Evolutionary conservation across 2,113 vertebrate species (phyloP).

Genomic region (Aphyosemion australe): DNA sequence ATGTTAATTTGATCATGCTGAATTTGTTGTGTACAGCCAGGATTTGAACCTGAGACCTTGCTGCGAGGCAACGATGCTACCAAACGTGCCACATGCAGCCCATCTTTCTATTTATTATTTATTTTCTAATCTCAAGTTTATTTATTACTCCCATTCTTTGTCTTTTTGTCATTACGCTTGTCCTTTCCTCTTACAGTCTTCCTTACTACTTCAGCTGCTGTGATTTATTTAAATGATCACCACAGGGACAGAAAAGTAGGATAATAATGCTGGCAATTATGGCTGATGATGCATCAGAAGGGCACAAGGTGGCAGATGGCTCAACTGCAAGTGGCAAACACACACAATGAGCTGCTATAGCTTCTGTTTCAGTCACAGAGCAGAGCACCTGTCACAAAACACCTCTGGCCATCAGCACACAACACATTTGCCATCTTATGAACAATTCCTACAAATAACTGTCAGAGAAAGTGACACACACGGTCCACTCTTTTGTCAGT

Average conservation of each 20-base stretch:
- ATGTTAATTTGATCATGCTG: no score
- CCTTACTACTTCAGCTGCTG: conserved; percentile 9
- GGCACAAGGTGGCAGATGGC: conserved; percentile 48
- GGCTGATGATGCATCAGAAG: conserved; percentile 40
- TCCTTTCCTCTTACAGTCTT: neutral
- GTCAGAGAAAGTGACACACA: conserved; percentile 56
- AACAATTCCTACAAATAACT: conserved; percentile 64
- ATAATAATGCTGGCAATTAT: conserved; percentile 39
- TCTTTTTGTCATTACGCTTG: neutral
- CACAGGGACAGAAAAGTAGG: conserved; percentile 5
- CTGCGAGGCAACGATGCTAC: no score
- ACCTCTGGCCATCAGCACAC: conserved; percentile 44
- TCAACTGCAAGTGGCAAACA: conserved; percentile 28
- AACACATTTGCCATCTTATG: conserved; percentile 27
- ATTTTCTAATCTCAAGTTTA: neutral
- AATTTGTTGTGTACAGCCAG: no score
- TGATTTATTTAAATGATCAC: conserved; percentile 40
- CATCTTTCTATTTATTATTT: conserved; percentile 4
- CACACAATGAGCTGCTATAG: conserved; percentile 49
- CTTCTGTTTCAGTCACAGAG: conserved; percentile 43
- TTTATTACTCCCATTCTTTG: neutral
- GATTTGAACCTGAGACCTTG: no score
- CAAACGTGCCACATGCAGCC: no score
- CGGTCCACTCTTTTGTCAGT: neutral
- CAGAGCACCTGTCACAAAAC: conserved; percentile 65